A percentile compares a stretch with the other conserved stretches of the same genome.
Evolutionary conservation across 2,797 vertebrate genomes (phyloP).

Genomic region (Scleropages formosus): DNA sequence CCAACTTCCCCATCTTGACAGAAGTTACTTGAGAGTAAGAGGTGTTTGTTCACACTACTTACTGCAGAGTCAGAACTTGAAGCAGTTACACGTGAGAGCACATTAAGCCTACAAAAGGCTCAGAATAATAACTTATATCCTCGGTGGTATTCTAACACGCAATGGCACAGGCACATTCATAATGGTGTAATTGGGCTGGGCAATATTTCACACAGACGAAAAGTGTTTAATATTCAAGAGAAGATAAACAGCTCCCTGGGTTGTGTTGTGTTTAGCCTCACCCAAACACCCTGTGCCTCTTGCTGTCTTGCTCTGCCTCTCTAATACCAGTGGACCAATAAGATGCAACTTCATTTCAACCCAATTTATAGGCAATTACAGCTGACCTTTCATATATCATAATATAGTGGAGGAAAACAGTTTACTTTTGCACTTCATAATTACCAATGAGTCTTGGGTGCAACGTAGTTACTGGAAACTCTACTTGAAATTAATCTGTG

Average conservation of each 20-base stretch:
- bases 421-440: constrained; percentile 8
- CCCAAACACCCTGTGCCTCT: neutral
- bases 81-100: neutral
- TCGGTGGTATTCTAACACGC: constrained; percentile 17
- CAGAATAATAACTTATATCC: constrained; percentile 3
- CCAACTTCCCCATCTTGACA: neutral
- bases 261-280: neutral
- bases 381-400: constrained; percentile 9
- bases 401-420: neutral
- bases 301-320: neutral
- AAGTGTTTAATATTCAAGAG: constrained; percentile 24
- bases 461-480: constrained; percentile 13
- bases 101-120: neutral
- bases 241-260: constrained; percentile 25
- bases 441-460: constrained; percentile 14
- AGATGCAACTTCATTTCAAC: neutral
- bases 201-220: constrained; percentile 19
- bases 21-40: neutral
- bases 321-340: neutral
- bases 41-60: neutral
- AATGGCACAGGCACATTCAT: constrained; percentile 14
- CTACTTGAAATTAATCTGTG: neutral
- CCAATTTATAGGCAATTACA: constrained; percentile 10
- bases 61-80: neutral
- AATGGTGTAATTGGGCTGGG: constrained; percentile 26